A percentile compares a stretch with the other conserved stretches of the same genome.
Evolutionary conservation across 2,888 invertebrate genomes (phyloP).

Genomic region (Podotricha telesiphe): DNA sequence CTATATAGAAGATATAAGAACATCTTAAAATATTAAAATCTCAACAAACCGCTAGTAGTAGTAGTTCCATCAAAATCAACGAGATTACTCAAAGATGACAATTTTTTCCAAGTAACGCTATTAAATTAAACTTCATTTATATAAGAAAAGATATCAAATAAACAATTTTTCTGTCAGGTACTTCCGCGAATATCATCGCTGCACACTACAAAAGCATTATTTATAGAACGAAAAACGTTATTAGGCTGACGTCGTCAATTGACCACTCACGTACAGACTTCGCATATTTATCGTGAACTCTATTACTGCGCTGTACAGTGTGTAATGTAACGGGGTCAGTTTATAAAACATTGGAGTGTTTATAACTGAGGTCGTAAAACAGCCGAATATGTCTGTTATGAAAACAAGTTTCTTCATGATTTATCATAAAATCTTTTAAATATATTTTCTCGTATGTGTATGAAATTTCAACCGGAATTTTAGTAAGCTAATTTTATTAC

Average conservation of each 20-base stretch:
- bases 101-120: not conserved
- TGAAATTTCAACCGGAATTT: slow-evolving; percentile 7
- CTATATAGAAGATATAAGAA: too few species aligned
- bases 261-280: slow-evolving; percentile 44
- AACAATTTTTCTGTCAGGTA: not conserved
- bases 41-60: too few species aligned
- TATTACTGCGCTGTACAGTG: slow-evolving; percentile 17
- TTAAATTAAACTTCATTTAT: not conserved
- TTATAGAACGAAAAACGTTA: slow-evolving; percentile 43
- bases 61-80: too few species aligned
- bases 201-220: slow-evolving; percentile 39
- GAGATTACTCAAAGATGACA: not conserved
- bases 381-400: slow-evolving; percentile 43
- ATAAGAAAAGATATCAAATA: too few species aligned
- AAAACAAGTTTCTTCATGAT: slow-evolving; percentile 37
- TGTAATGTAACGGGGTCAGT: slow-evolving; percentile 24
- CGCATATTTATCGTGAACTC: slow-evolving; percentile 8
- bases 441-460: slow-evolving; percentile 4
- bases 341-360: slow-evolving; percentile 42
- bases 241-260: slow-evolving; percentile 41
- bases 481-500: not conserved
- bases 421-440: slow-evolving; percentile 19
- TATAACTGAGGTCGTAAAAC: slow-evolving; percentile 40
- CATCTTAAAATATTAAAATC: too few species aligned
- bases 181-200: slow-evolving; percentile 9